Base-by-base conservation (phyloP, 2,797 vertebrate genomes). In the Caiman crocodilus region DNA sequence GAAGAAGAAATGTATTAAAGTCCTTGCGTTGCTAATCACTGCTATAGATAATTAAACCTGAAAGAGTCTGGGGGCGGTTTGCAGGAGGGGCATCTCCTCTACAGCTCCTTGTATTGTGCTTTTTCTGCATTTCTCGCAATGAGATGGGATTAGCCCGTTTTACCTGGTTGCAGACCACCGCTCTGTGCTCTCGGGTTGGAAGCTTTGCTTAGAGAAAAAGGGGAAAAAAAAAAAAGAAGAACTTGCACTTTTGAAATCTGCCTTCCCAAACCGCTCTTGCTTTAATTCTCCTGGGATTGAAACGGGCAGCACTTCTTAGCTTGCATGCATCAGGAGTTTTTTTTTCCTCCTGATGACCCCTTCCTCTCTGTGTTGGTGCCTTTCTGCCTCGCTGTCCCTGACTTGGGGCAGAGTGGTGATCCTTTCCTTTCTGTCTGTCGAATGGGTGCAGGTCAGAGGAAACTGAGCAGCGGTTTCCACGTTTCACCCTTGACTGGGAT, bases 51-150 rank as follows among this genome's bases (percentile, higher is more conserved):
- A 65, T 87, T 30, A 13, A 77, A 78, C 6, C 81, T 12, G 63
- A 61, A 79, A 85, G 82, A 76, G n/a, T 74, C 73, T 17, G 42
- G 42, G 42, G 42, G 42, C 42, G 42, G 42, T 10, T 50, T 50
- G 42, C 42, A 3, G 42, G 42, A 50, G 42, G 42, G 42, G 9
- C 42, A 50, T 50, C 42, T 50, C 42, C 42, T 50, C 42, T 50
- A 50, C 42, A 42, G 35, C 42, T 73, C 32, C 32, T 35, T 6
- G 9, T 25, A 26, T 73, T 35, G 7, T 73, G 14, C 13, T 42
- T 73, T 73, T 42, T 91, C 90, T 93, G 94, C 95, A 94, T 96
- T 84, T 96, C 87, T 67, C 90, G 16, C 32, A 21, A 65, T 85
- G 1, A 94, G 7, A 6, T 4, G 14, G 91, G 94, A 50, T 85